Conservation (phyloP, 2,113 vertebrate species). For the Bettongia penicillata region DNA sequence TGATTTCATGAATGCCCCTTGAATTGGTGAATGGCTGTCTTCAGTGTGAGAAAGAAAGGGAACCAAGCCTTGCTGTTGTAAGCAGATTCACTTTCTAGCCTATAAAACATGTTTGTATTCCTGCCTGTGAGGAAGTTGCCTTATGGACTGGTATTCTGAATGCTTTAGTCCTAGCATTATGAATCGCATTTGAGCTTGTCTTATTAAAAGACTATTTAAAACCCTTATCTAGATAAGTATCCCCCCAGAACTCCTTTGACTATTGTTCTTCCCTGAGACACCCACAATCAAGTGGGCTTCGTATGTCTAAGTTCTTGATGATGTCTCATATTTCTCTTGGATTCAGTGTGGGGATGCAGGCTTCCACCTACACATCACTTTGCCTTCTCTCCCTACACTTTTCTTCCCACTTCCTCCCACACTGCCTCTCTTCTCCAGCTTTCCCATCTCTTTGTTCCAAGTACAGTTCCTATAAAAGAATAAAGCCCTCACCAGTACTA, state of each 20-base stretch:
- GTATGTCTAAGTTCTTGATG: no score
- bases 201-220: background rate
- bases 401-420: slow-evolving; percentile 1
- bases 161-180: background rate
- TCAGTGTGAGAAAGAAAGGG: background rate
- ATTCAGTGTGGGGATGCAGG: background rate
- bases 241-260: background rate
- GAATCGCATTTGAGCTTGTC: background rate
- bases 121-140: background rate
- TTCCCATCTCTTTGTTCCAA: slow-evolving; percentile 21
- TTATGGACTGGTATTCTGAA: background rate
- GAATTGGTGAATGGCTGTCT: background rate
- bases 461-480: slow-evolving; percentile 43
- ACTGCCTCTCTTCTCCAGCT: background rate
- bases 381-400: background rate
- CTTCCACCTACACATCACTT: background rate
- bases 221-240: background rate
- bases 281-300: no score
- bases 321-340: background rate
- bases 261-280: background rate
- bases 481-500: background rate
- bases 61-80: background rate
- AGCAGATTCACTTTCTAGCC: background rate
- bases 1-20: background rate
- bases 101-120: background rate